Percentiles rank a stretch among this genome's conserved stretches.
Conservation (phyloP, 2,888 invertebrate species). For the Nesidiocoris tenuis region DNA sequence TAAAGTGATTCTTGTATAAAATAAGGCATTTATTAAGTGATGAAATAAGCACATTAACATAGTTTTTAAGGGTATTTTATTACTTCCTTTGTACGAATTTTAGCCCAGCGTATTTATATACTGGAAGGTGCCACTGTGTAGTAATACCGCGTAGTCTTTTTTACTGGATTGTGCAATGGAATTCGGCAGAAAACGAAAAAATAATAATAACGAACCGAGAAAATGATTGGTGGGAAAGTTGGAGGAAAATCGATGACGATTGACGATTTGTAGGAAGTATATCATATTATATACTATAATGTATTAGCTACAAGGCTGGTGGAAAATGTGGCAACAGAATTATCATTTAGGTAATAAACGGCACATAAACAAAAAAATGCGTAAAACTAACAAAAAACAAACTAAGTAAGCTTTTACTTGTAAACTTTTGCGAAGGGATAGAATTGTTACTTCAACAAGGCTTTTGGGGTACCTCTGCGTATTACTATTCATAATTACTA, state of each 20-base stretch:
- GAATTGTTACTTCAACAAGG: slow-evolving; percentile 1
- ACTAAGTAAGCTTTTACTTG: slow-evolving; percentile 18
- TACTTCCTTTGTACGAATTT: slow-evolving; percentile 44
- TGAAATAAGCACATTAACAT: slow-evolving; percentile 38
- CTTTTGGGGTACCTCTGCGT: neutral
- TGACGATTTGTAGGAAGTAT: neutral
- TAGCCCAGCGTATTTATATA: slow-evolving; percentile 31
- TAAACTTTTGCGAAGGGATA: slow-evolving; percentile 28
- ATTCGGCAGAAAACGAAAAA: slow-evolving; percentile 4
- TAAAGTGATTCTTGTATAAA: slow-evolving; percentile 31
- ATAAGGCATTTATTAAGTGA: slow-evolving; percentile 24
- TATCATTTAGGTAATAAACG: slow-evolving; percentile 29
- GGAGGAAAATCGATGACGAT: slow-evolving; percentile 2
- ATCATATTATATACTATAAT: neutral
- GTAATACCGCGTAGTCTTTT: slow-evolving; percentile 41
- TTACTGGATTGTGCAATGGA: slow-evolving; percentile 28
- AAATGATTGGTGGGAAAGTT: slow-evolving; percentile 5
- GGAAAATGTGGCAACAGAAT: slow-evolving; percentile 2
- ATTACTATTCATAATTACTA: neutral
- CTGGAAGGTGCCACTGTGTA: slow-evolving; percentile 47
- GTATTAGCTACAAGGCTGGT: neutral
- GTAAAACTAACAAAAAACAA: slow-evolving; percentile 9
- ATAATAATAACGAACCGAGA: neutral
- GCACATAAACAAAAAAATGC: slow-evolving; percentile 6
- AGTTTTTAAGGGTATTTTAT: slow-evolving; percentile 45